Conservation (phyloP, 2,113 vertebrate species). For the human region GRCh38 chr2:70360501-70361000, state of each 20-base stretch:
- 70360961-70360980: not conserved
- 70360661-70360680: not conserved
- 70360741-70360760: not conserved
- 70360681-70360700: not conserved
- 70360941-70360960: not conserved
- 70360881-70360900: not conserved
- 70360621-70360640: not conserved
- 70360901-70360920: not conserved
- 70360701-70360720: slow-evolving; percentile 10
- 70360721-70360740: not conserved
- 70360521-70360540: not conserved
- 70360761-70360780: not conserved
- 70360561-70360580: not conserved
- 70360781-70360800: not conserved
- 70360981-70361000: not conserved
- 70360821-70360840: not conserved
- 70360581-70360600: not conserved
- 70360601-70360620: not conserved
- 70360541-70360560: not conserved
- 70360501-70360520: not conserved
- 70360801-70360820: not conserved
- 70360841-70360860: not conserved
- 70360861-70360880: not conserved
- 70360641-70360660: not conserved
- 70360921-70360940: not conserved